phyloP scores from a whole-genome alignment of 1,140 invertebrate species.

The Cepaea nemoralis region DNA sequence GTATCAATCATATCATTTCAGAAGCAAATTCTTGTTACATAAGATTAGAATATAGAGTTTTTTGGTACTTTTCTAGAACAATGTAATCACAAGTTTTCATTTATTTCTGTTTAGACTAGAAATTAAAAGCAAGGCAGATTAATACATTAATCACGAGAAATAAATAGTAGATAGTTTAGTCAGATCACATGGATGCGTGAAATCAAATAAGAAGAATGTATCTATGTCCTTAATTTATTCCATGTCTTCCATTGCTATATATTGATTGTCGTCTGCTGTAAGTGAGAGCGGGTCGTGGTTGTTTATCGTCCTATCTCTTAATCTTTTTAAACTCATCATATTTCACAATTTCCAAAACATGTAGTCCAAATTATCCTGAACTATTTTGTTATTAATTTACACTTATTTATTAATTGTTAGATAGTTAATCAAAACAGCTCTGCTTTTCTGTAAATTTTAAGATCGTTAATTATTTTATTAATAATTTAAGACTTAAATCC shows the following conservation, averaged over 20 bases:
- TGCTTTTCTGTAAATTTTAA: not conserved
- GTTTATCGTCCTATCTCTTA: not conserved
- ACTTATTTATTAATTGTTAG: not conserved
- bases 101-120: too few relatives aligned
- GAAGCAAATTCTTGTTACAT: too few relatives aligned
- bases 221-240: slow-evolving; percentile 1
- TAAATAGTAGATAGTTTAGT: too few relatives aligned
- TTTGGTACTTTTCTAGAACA: too few relatives aligned
- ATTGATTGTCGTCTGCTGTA: not conserved
- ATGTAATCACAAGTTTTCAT: too few relatives aligned
- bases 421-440: not conserved
- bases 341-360: not conserved
- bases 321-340: not conserved
- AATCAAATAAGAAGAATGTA: slow-evolving; percentile 11
- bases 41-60: too few relatives aligned
- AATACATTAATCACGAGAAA: too few relatives aligned
- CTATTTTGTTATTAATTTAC: not conserved
- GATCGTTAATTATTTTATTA: too few relatives aligned
- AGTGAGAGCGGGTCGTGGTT: not conserved
- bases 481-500: too few relatives aligned
- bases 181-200: not conserved
- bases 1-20: too few relatives aligned
- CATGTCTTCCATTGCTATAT: not conserved
- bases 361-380: too few relatives aligned
- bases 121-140: too few relatives aligned